phyloP scores from a whole-genome alignment of 2,888 invertebrate genomes.

The Tetranychus truncatus region DNA sequence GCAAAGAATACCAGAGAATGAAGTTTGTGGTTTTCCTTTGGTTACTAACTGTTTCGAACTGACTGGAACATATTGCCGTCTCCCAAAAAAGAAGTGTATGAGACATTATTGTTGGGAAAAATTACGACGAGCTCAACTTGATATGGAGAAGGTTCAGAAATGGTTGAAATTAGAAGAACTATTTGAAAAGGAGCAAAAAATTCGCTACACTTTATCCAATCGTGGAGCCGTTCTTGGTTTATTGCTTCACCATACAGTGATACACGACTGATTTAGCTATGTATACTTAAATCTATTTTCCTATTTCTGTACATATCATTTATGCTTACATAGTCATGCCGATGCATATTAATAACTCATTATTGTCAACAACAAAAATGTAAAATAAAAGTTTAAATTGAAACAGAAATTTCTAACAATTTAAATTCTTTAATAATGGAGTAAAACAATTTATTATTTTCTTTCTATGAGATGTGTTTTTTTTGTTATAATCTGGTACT shows the following conservation, averaged over 20 bases:
- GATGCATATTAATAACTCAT: too few species aligned
- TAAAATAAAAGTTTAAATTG: background rate
- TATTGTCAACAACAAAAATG: background rate
- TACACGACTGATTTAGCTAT: background rate
- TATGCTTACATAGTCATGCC: too few species aligned
- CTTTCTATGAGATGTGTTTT: too few species aligned
- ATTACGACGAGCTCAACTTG: slow-evolving; percentile 74
- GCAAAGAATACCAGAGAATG: slow-evolving; percentile 29
- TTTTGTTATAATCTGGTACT: too few species aligned
- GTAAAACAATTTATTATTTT: too few species aligned
- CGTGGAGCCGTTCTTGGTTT: slow-evolving; percentile 79
- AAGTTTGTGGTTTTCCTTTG: slow-evolving; percentile 80
- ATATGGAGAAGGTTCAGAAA: slow-evolving; percentile 60
- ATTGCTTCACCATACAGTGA: slow-evolving; percentile 84
- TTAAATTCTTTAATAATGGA: background rate
- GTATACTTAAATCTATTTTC: background rate
- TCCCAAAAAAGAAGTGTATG: slow-evolving; percentile 71
- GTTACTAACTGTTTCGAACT: slow-evolving; percentile 62
- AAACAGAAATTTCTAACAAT: background rate
- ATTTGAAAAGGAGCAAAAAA: slow-evolving; percentile 75
- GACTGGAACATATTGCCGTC: slow-evolving; percentile 66
- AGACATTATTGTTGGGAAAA: slow-evolving; percentile 93
- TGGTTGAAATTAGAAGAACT: slow-evolving; percentile 86
- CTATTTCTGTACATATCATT: too few species aligned
- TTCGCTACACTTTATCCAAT: slow-evolving; percentile 49